phyloP scores from a whole-genome alignment of 1,140 invertebrate genomes.

The Zaprionus gabonicus region DNA sequence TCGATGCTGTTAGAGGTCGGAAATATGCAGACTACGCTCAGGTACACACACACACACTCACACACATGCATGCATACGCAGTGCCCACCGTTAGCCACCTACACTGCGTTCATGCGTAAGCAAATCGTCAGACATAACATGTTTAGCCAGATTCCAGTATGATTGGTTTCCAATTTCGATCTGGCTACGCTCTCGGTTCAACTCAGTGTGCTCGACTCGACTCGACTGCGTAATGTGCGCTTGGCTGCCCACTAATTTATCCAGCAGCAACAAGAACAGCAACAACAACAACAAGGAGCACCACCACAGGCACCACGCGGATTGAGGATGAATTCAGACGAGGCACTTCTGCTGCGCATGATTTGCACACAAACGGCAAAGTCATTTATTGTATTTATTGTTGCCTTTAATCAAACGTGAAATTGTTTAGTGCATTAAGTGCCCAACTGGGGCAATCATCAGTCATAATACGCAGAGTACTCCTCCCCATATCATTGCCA shows the following conservation, averaged over 20 bases:
- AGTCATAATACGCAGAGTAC: slow-evolving; percentile 30
- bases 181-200: slow-evolving; percentile 10
- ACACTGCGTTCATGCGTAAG: neutral
- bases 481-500: slow-evolving; percentile 25
- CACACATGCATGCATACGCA: neutral
- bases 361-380: slow-evolving; percentile 64
- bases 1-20: neutral
- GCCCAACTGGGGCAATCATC: slow-evolving; percentile 12
- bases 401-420: slow-evolving; percentile 65
- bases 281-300: neutral
- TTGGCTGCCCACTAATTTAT: slow-evolving; percentile 41
- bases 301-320: slow-evolving; percentile 4
- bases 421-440: slow-evolving; percentile 69
- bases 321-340: slow-evolving; percentile 32
- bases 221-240: slow-evolving; percentile 31
- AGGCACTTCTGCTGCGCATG: slow-evolving; percentile 42
- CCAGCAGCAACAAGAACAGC: slow-evolving; percentile 7
- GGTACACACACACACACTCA: neutral
- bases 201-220: slow-evolving; percentile 6
- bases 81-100: neutral
- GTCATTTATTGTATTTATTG: slow-evolving; percentile 58
- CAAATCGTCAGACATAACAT: slow-evolving; percentile 4
- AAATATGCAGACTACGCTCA: neutral
- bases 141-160: slow-evolving; percentile 8
- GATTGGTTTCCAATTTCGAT: slow-evolving; percentile 24